Percentiles rank a stretch among this genome's conserved stretches.
Conservation (phyloP, 2,888 invertebrate species). For the Pristionchus fissidentatus region DNA sequence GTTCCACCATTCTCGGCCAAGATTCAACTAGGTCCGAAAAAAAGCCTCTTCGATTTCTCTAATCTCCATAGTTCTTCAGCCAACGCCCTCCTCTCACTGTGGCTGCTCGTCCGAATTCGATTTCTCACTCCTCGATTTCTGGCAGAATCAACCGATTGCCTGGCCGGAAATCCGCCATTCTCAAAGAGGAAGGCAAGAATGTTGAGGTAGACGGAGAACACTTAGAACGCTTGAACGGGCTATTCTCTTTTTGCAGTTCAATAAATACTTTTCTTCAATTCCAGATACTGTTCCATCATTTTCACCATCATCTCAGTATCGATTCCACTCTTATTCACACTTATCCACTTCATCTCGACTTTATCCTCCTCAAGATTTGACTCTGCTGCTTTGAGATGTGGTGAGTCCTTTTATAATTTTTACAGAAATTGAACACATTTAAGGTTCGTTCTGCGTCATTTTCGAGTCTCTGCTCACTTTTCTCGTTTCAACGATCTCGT, state of each 20-base stretch:
- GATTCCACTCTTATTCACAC: conserved; percentile 3
- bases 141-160: conserved; percentile 40
- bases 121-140: conserved; percentile 39
- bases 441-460: conserved; percentile 24
- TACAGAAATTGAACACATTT: neutral
- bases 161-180: conserved; percentile 32
- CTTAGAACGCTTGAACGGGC: too few relatives aligned
- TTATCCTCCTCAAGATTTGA: neutral
- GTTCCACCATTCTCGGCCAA: conserved; percentile 30
- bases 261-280: neutral
- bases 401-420: neutral
- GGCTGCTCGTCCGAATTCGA: conserved; percentile 35
- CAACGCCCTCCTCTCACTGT: conserved; percentile 15
- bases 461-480: neutral
- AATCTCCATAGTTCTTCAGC: neutral
- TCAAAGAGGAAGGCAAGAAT: conserved; percentile 12
- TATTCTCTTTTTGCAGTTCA: too few relatives aligned
- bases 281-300: conserved; percentile 12
- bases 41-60: neutral
- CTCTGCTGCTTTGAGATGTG: conserved; percentile 26
- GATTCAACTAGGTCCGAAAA: conserved; percentile 41
- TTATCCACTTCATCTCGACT: conserved; percentile 9
- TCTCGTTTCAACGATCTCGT: neutral
- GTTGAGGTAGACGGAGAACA: neutral
- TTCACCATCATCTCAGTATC: conserved; percentile 28